Evolutionary conservation across 2,797 vertebrate genomes (phyloP).

Genomic region (Halcyon chelicuti): DNA sequence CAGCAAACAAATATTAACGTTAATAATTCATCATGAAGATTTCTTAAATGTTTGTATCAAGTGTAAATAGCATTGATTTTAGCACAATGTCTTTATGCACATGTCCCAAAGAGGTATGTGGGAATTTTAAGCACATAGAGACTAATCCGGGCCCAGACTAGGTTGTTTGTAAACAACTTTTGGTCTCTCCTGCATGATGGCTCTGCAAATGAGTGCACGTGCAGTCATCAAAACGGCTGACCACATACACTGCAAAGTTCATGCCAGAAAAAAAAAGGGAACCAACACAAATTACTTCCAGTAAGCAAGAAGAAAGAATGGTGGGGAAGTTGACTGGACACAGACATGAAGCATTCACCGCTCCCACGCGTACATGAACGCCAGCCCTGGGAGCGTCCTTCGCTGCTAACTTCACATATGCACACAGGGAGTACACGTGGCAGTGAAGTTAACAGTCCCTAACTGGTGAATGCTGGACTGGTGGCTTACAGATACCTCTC

Average conservation of each 20-base stretch:
- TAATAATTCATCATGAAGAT: conserved; percentile 4
- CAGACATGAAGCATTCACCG: background rate
- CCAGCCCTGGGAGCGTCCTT: background rate
- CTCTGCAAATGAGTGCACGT: background rate
- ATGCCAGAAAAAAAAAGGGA: background rate
- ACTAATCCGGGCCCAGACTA: background rate
- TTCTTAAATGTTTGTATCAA: background rate
- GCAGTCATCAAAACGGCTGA: conserved; percentile 40
- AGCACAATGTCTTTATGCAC: background rate
- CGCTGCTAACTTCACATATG: background rate
- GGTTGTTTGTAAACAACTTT: background rate
- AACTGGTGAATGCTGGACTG: background rate
- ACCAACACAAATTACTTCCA: background rate
- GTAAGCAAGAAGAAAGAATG: background rate
- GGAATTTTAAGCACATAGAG: background rate
- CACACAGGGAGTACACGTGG: fast-evolving
- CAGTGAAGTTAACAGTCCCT: background rate
- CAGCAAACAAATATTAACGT: conserved; percentile 32
- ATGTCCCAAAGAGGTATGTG: background rate
- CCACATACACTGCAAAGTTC: background rate
- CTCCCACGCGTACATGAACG: background rate
- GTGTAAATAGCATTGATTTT: background rate
- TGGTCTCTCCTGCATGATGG: background rate
- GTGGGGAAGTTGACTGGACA: fast-evolving
- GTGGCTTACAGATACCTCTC: background rate